phyloP scores from a whole-genome alignment of 1,140 invertebrate species.

The Platorchestia sp. region DNA sequence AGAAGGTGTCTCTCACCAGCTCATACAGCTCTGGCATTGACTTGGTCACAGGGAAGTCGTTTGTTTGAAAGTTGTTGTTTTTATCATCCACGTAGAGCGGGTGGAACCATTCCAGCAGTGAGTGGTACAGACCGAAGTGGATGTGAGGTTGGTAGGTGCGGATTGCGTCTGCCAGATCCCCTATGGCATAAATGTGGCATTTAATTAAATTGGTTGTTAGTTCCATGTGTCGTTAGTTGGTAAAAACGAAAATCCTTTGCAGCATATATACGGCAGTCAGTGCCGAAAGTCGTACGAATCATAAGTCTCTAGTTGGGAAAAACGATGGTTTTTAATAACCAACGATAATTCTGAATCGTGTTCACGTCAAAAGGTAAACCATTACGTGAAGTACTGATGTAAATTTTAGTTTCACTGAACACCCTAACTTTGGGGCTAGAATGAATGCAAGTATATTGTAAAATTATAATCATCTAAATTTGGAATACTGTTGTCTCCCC shows the following conservation, averaged over 20 bases:
- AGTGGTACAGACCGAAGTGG: too few species aligned
- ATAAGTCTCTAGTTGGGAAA: too few species aligned
- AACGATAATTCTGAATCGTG: not conserved
- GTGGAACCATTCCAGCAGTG: constrained; percentile 94
- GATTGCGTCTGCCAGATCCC: constrained; percentile 63
- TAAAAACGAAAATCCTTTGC: not conserved
- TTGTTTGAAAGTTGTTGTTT: constrained; percentile 77
- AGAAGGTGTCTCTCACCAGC: constrained; percentile 68
- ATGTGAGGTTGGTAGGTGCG: constrained; percentile 70
- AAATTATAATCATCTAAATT: not conserved
- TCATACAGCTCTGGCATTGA: constrained; percentile 75
- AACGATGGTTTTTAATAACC: too few species aligned
- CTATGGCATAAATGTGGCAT: constrained; percentile 10
- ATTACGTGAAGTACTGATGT: not conserved
- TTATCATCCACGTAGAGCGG: constrained; percentile 86
- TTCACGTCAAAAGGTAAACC: not conserved
- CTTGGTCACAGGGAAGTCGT: constrained; percentile 70
- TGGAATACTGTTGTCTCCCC: not conserved
- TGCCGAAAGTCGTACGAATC: not conserved
- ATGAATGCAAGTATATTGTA: not conserved
- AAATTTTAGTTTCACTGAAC: not conserved
- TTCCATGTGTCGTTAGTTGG: not conserved
- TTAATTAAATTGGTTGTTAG: not conserved
- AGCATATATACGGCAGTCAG: not conserved
- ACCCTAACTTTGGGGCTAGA: not conserved